Conservation (phyloP, 2,797 vertebrate species). For the Typhlichthys subterraneus region DNA sequence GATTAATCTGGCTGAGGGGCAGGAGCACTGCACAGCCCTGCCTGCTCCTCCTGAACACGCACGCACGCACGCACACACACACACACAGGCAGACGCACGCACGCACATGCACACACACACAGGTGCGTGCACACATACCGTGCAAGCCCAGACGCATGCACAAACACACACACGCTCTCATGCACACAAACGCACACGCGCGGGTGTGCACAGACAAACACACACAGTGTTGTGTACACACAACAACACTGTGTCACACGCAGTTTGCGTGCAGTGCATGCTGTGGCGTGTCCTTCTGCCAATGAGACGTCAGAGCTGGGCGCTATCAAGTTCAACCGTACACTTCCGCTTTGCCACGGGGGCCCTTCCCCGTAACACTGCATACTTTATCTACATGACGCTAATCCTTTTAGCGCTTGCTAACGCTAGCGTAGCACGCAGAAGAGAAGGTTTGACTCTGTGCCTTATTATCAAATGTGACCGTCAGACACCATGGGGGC, state of each 20-base stretch:
- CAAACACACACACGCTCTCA: not conserved
- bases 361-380: not conserved
- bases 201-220: conserved; percentile 18
- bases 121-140: not conserved
- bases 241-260: not conserved
- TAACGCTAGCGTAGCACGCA: conserved; percentile 39
- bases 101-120: conserved; percentile 20
- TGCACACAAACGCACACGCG: not conserved
- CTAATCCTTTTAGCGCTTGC: conserved; percentile 40
- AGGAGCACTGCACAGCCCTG: conserved; percentile 87
- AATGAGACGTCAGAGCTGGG: conserved; percentile 32
- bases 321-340: conserved; percentile 48
- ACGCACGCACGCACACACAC: not conserved
- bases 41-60: conserved; percentile 67
- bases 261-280: not conserved
- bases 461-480: conserved; percentile 62
- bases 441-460: conserved; percentile 49
- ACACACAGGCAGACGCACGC: not conserved
- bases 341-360: conserved; percentile 50
- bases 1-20: conserved; percentile 97
- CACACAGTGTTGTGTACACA: conserved; percentile 37
- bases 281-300: conserved; percentile 31
- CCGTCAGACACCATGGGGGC: conserved; percentile 2
- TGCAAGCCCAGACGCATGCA: not conserved
- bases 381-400: conserved; percentile 37